Evolutionary conservation across 23 tunicate species (phyloP), one percentile per base, ranked within the genome.

Genomic region (Halocynthia aurantium): DNA sequence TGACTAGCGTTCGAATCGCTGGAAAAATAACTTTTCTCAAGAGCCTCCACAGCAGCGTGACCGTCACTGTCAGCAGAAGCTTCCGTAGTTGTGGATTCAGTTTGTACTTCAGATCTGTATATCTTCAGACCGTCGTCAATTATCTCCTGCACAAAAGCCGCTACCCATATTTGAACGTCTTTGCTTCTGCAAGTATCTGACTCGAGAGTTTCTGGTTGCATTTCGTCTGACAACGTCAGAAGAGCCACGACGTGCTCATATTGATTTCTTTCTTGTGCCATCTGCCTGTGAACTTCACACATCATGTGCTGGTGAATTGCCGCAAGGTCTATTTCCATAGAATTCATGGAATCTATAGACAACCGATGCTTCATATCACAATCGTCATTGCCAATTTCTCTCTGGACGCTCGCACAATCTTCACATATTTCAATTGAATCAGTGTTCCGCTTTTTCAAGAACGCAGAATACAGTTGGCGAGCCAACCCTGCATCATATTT

Each of bases 221-320:
- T 20, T 8, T 74, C 78, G 4, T 74, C 78, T 17, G 78, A 74
- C 18, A 74, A 64, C 63, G 78, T 74, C 64, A 74, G 31, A 51
- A 74, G 56, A 52, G 50, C 78, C 6, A 74, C 57, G 17, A 74
- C 11, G 54, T 56, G 78, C 19, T 74, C 78, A 56, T 74, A 74
- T 17, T 44, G 62, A 11, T 56, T 62, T 53, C 56, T 52, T 56
- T 74, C 78, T 17, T 54, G 5, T 8, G 63, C 78, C 8, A 74
- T 74, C 63, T 74, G 78, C 19, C 31, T 62, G 56, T 74, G 78
- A 12, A 74, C 78, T 56, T 74, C 62, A 54, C 78, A 74, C 8
- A 74, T 62, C 9, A n/a, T 64, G 44, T 31, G 44, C 44, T 31
- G 44, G 44, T 31, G 44, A 31, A 31, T 31, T 31, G 44, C 44